A percentile compares a stretch with the other conserved stretches of the same genome.
Evolutionary conservation across 2,797 vertebrate genomes (phyloP).

Genomic region (Lagorchestes hirsutus): DNA sequence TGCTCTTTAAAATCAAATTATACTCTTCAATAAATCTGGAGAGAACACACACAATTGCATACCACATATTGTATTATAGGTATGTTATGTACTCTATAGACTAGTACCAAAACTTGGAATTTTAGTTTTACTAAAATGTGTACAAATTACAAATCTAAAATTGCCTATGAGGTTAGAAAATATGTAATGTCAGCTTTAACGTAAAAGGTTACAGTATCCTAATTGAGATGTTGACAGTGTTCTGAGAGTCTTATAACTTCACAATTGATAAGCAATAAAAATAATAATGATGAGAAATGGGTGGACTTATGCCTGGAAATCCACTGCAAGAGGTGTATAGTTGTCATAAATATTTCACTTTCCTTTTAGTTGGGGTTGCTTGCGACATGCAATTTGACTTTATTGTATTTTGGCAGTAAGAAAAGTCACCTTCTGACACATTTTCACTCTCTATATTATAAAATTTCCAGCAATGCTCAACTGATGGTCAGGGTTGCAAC

Average conservation of each 20-base stretch:
- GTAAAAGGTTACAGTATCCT: background rate
- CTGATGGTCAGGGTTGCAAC: too few relatives aligned
- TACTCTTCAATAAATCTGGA: too few relatives aligned
- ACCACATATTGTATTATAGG: too few relatives aligned
- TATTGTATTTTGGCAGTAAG: background rate
- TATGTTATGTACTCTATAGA: too few relatives aligned
- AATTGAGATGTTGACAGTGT: background rate
- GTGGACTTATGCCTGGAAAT: background rate
- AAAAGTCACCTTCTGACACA: background rate
- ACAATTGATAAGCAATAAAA: background rate
- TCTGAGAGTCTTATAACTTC: background rate
- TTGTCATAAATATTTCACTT: constrained; percentile 34
- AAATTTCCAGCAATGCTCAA: background rate
- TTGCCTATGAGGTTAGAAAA: background rate
- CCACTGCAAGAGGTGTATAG: background rate
- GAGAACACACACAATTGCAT: too few relatives aligned
- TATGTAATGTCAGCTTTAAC: background rate
- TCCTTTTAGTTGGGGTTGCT: constrained; percentile 5
- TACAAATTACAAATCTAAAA: too few relatives aligned
- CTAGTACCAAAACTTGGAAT: too few relatives aligned
- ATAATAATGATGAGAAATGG: background rate
- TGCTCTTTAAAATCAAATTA: background rate
- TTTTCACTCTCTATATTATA: constrained; percentile 18
- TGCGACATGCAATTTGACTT: background rate
- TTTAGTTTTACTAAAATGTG: too few relatives aligned